Percentiles rank a stretch among this genome's conserved stretches.
Evolutionary conservation across 2,888 invertebrate species (phyloP).

Genomic region (Deilephila elpenor): DNA sequence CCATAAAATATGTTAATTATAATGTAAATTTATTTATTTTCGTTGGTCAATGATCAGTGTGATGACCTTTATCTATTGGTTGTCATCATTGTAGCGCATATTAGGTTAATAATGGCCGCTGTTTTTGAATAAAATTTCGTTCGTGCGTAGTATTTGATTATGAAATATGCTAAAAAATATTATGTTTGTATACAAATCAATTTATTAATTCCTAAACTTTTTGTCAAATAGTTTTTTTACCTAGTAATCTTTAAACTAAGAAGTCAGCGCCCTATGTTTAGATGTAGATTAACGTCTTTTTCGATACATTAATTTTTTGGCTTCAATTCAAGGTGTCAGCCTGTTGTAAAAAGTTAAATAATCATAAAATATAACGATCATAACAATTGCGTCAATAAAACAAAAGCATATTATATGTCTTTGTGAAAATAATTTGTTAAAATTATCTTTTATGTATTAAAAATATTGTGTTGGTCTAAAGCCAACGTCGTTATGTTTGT

Average conservation of each 20-base stretch:
- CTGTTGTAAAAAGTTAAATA: conserved; percentile 1
- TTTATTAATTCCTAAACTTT: background rate
- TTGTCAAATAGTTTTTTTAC: background rate
- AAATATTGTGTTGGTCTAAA: background rate
- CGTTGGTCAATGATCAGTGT: background rate
- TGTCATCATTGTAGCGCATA: background rate
- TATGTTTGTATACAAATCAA: background rate
- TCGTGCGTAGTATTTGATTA: background rate
- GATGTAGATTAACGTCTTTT: conserved; percentile 1
- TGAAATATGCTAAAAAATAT: background rate
- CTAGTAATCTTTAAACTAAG: background rate
- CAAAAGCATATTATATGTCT: conserved; percentile 4
- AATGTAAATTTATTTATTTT: conserved; percentile 8
- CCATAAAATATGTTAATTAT: conserved; percentile 2
- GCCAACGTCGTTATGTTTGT: background rate
- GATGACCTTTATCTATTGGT: background rate
- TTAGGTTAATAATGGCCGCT: background rate
- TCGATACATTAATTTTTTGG: background rate
- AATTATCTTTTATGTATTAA: conserved; percentile 2
- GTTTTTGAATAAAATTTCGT: background rate
- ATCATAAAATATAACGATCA: conserved; percentile 24
- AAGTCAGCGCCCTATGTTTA: background rate
- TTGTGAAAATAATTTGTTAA: background rate
- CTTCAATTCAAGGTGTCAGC: conserved; percentile 21
- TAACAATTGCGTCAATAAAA: conserved; percentile 23